Evolutionary conservation across 2,797 vertebrate species (phyloP).

Genomic region (Etheostoma perlongum): DNA sequence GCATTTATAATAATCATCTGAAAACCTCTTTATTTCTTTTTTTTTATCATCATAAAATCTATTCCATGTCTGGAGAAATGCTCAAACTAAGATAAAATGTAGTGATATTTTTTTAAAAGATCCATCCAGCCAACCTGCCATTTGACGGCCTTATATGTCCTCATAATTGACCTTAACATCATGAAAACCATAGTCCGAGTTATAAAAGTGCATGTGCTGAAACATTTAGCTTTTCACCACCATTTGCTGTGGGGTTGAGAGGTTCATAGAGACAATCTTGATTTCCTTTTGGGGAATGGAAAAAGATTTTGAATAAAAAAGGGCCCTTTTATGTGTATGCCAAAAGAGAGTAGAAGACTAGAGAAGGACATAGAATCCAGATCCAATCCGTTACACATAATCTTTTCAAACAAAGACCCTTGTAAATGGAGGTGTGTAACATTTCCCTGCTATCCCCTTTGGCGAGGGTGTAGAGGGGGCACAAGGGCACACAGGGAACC

Average conservation of each 20-base stretch:
- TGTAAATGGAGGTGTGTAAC: slow-evolving; percentile 56
- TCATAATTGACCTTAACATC: slow-evolving; percentile 39
- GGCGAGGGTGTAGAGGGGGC: slow-evolving; percentile 49
- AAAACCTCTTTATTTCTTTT: background rate
- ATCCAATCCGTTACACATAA: slow-evolving; percentile 47
- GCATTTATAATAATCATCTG: slow-evolving; percentile 21
- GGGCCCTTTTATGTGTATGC: slow-evolving; percentile 43
- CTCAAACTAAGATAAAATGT: slow-evolving; percentile 28
- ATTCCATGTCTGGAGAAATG: slow-evolving; percentile 48
- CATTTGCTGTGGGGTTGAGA: slow-evolving; percentile 48
- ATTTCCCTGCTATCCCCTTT: slow-evolving; percentile 48
- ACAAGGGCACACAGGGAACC: slow-evolving; percentile 57
- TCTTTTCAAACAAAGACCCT: slow-evolving; percentile 63
- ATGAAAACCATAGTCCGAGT: slow-evolving; percentile 37
- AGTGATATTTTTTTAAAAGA: slow-evolving; percentile 19
- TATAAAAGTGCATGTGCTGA: slow-evolving; percentile 60
- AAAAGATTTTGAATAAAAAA: slow-evolving; percentile 54
- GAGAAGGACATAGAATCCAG: slow-evolving; percentile 51
- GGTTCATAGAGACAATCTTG: slow-evolving; percentile 59
- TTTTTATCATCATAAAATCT: slow-evolving; percentile 18
- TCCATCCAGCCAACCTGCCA: slow-evolving; percentile 25
- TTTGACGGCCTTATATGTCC: slow-evolving; percentile 42
- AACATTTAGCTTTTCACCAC: slow-evolving; percentile 58
- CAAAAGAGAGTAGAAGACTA: slow-evolving; percentile 32
- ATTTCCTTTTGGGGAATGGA: slow-evolving; percentile 51